Percentiles rank a stretch among this genome's conserved stretches.
These are phyloP conservation scores for Amazona vittata DNA, from an alignment of 2,113 vertebrate species.

Conservation along the genomic window DNA sequence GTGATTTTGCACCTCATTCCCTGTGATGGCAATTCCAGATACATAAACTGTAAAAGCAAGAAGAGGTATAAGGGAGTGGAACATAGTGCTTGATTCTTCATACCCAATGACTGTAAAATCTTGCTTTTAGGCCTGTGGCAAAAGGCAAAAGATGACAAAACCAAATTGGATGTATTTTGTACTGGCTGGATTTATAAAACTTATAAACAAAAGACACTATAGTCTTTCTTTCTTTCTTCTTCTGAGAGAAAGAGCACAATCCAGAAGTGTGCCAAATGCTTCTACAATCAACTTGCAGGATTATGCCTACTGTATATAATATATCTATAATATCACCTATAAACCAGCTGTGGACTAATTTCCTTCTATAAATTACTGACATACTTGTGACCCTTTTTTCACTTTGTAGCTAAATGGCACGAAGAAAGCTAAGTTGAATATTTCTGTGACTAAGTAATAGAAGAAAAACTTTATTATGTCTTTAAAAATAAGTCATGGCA, in stretches of 20 bases:
- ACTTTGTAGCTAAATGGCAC: neutral
- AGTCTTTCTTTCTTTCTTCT: neutral
- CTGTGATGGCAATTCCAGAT: neutral
- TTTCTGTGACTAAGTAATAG: neutral
- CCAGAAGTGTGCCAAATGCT: neutral
- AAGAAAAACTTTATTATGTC: neutral
- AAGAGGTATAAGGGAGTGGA: neutral
- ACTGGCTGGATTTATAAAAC: neutral
- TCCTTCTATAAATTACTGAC: neutral
- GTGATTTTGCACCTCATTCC: neutral
- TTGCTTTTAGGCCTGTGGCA: neutral
- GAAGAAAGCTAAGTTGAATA: constrained; percentile 14
- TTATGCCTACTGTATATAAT: neutral
- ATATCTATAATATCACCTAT: neutral
- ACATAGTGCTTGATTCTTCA: neutral
- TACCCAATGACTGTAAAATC: neutral
- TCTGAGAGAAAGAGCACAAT: neutral
- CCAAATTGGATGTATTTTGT: neutral
- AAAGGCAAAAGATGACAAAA: neutral
- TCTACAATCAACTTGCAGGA: neutral
- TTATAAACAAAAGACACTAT: neutral
- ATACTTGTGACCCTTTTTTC: neutral
- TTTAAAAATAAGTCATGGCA: constrained; percentile 21
- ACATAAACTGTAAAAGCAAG: neutral
- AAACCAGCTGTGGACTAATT: neutral